Base-by-base conservation (phyloP, 2,113 vertebrate species). In the Sphaerodactylus townsendi region DNA sequence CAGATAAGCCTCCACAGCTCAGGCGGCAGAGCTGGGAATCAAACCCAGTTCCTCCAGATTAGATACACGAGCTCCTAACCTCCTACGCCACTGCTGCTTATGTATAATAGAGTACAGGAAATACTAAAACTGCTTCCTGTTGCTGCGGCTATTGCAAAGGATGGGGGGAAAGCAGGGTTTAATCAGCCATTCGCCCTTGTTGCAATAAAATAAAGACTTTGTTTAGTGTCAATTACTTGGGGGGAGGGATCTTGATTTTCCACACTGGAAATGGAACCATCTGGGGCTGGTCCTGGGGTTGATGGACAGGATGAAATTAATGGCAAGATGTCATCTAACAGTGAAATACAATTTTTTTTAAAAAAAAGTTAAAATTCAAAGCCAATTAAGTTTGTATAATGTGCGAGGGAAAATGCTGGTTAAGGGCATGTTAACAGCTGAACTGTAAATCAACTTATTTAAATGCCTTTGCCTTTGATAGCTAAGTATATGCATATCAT, bases 361-460 rank as follows among this genome's bases (percentile, higher is more conserved):
- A 74, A 80, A 86, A 23, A 83, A 83, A 14, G n/a, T 77, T 65
- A 69, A 66, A 65, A 37, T 87, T 87, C 75, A 23, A 44, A 75
- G 79, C 69, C 88, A 86, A 84, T 90, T 85, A 87, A 68, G 41
- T 86, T 78, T 64, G 69, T 83, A 39, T 33, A 77, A 87, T 35
- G 64, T 2, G 69, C 83, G 85, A 81, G 77, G 86, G 71, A 86
- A 82, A 69, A 41, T 23, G 39, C 76, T 92, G 84, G 80, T 86
- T 87, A 89, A 91, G 92, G 85, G 75, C 82, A 74, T 28, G 91
- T 88, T 77, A 93, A 90, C 28, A 56, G 74, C 87, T 92, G 91
- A 93, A 87, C 87, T 81, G 83, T 81, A 39, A 50, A 87, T 86
- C 89, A 83, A 79, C 92, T 93, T 89, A 90, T 90, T 93, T 85